Evolutionary conservation across 2,113 vertebrate genomes (phyloP).

Genomic region (Reinhardtius hippoglossoides): DNA sequence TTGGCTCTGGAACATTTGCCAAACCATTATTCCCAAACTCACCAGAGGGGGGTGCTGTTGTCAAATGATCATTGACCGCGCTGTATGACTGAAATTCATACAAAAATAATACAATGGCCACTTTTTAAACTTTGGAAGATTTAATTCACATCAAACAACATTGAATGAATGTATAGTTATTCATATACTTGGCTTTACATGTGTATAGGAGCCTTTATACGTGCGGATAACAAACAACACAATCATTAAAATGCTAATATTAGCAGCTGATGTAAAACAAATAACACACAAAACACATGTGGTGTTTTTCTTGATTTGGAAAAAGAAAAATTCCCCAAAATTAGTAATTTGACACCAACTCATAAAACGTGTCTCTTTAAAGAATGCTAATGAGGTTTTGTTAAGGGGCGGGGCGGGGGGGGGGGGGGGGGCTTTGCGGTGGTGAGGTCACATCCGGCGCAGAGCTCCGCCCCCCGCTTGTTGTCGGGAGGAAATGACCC

Average conservation of each 20-base stretch:
- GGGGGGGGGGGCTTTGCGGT: slow-evolving; percentile 38
- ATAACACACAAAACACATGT: not conserved
- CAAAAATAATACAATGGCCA: not conserved
- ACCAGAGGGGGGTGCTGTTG: slow-evolving; percentile 65
- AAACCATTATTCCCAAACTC: not conserved
- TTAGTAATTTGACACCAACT: too few species aligned
- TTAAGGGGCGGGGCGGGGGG: slow-evolving; percentile 43
- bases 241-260: not conserved
- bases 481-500: slow-evolving; percentile 64
- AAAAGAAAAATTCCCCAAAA: too few species aligned
- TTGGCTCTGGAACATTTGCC: not conserved
- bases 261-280: not conserved
- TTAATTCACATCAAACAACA: not conserved
- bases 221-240: not conserved
- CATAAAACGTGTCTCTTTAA: slow-evolving; percentile 73
- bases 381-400: slow-evolving; percentile 72
- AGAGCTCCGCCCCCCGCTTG: slow-evolving; percentile 71
- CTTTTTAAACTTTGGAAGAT: not conserved
- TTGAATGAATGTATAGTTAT: not conserved
- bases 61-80: slow-evolving; percentile 5
- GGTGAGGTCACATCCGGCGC: slow-evolving; percentile 80
- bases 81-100: not conserved
- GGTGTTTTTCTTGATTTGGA: not conserved
- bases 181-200: too few species aligned
- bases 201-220: not conserved